Evolutionary conservation across 1,140 invertebrate species (phyloP).

Genomic region (Yoshiicerus persimilis): DNA sequence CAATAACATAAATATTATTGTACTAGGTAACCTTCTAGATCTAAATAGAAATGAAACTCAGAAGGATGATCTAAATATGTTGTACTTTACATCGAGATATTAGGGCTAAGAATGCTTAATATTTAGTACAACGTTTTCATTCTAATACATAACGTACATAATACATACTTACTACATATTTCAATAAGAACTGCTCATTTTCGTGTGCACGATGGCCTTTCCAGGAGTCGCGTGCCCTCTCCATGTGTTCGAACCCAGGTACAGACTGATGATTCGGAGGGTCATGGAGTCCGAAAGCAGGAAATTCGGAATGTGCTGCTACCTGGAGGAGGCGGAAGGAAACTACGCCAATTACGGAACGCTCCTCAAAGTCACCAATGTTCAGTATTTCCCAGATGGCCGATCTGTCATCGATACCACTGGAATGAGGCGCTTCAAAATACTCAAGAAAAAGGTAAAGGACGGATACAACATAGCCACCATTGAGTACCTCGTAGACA

Average conservation of each 20-base stretch:
- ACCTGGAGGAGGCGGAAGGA: conserved; percentile 52
- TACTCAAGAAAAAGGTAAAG: conserved; percentile 70
- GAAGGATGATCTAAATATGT: too few species aligned
- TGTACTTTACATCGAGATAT: too few species aligned
- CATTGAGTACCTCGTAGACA: conserved; percentile 76
- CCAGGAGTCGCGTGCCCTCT: conserved; percentile 84
- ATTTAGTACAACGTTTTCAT: too few species aligned
- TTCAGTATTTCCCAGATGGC: conserved; percentile 80
- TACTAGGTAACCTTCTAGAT: too few species aligned
- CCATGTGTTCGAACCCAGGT: conserved; percentile 86
- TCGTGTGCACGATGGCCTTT: conserved; percentile 86
- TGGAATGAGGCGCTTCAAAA: conserved; percentile 76
- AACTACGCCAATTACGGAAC: conserved; percentile 73
- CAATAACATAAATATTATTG: too few species aligned
- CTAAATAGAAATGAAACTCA: too few species aligned
- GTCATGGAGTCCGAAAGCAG: conserved; percentile 78
- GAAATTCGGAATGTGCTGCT: conserved; percentile 81
- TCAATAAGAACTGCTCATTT: too few species aligned
- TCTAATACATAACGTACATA: too few species aligned
- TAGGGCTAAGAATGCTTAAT: too few species aligned
- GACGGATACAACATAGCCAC: conserved; percentile 86
- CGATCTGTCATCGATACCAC: conserved; percentile 83
- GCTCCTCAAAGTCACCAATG: conserved; percentile 81
- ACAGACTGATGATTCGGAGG: conserved; percentile 82
- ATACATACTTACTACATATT: too few species aligned